Conservation (phyloP, 2,113 vertebrate species). For the Baryphthengus martii region DNA sequence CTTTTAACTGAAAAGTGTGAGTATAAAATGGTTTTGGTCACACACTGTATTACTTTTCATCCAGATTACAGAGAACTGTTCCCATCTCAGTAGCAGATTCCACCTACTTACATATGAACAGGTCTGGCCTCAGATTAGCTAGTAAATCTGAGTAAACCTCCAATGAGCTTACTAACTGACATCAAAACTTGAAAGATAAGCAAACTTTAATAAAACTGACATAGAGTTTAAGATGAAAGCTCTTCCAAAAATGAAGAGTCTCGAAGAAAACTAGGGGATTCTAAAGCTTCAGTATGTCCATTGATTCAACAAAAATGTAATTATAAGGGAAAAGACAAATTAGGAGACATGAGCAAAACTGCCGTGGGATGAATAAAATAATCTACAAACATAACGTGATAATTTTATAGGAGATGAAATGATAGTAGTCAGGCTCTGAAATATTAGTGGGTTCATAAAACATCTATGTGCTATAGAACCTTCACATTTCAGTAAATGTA, state of each 20-base stretch:
- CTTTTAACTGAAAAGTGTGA: background rate
- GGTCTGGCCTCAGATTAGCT: background rate
- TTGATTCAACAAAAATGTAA: conserved; percentile 18
- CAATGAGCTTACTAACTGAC: background rate
- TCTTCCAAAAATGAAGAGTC: background rate
- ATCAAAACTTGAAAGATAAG: background rate
- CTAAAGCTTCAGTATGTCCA: background rate
- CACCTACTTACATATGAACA: background rate
- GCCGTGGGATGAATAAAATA: background rate
- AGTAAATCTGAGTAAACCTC: background rate
- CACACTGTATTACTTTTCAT: background rate
- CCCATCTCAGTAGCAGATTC: background rate
- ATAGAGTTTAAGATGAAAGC: background rate
- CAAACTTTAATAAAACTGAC: conserved; percentile 7
- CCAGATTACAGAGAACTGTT: background rate
- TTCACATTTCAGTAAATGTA: background rate
- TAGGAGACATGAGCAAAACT: background rate
- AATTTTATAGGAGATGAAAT: background rate
- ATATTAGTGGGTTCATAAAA: background rate
- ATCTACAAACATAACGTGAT: background rate
- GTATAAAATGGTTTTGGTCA: background rate
- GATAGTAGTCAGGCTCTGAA: background rate
- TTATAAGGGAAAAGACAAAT: background rate
- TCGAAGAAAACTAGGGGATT: conserved; percentile 10
- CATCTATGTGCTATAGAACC: background rate